Conservation (phyloP, 2,797 vertebrate species). For the Pseudochromis fuscus region DNA sequence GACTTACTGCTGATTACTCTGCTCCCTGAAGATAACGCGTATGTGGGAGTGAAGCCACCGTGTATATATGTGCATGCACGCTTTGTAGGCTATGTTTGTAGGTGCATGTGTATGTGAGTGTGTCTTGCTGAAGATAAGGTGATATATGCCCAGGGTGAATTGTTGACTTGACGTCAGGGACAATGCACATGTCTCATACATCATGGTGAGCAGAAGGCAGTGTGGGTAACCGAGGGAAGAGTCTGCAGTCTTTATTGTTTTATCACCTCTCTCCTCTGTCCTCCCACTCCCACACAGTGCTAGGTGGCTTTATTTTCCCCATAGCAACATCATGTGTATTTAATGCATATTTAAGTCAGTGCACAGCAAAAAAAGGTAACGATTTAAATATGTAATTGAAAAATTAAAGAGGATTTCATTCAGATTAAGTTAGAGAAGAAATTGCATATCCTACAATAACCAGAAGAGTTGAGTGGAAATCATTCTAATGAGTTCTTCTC, state of each 20-base stretch:
- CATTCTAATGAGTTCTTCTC: slow-evolving; percentile 22
- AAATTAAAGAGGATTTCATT: neutral
- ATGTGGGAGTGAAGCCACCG: slow-evolving; percentile 32
- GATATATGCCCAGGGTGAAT: slow-evolving; percentile 59
- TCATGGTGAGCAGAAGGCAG: slow-evolving; percentile 54
- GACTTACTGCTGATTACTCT: slow-evolving; percentile 62
- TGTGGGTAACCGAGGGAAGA: slow-evolving; percentile 30
- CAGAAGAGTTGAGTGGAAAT: neutral
- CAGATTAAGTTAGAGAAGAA: slow-evolving; percentile 15
- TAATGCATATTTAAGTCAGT: neutral
- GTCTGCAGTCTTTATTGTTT: slow-evolving; percentile 61
- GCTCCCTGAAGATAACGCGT: slow-evolving; percentile 51
- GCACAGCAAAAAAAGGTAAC: neutral
- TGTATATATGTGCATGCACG: slow-evolving; percentile 17
- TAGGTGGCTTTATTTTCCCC: slow-evolving; percentile 11
- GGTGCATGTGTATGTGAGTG: slow-evolving; percentile 33
- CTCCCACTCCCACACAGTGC: slow-evolving; percentile 41
- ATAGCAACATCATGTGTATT: slow-evolving; percentile 18
- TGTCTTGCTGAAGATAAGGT: slow-evolving; percentile 70
- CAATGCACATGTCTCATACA: slow-evolving; percentile 72
- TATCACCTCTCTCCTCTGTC: slow-evolving; percentile 43
- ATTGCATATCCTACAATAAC: slow-evolving; percentile 6
- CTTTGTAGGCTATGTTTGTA: slow-evolving; percentile 29
- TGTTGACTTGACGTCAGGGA: slow-evolving; percentile 61
- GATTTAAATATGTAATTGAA: neutral